Evolutionary conservation across 2,797 vertebrate species (phyloP), one percentile per base, ranked within the genome.

Genomic region (Diplodus puntazzo): DNA sequence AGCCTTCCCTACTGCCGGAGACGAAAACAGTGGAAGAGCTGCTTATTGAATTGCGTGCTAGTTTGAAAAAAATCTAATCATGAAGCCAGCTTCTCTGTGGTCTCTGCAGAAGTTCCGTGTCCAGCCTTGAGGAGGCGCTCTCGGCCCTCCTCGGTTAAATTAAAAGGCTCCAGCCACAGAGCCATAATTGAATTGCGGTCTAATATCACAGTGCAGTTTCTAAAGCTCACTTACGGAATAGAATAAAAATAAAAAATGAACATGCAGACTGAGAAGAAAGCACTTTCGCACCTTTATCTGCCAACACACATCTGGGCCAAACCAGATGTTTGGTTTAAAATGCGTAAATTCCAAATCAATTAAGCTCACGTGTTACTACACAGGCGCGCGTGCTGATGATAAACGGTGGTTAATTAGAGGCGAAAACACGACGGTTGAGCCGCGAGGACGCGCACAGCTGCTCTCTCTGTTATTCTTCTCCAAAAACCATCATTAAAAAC

Each of bases 61-160:
- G 39, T 55, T 75, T 39, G 34, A 39, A 34, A 34, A 27, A 5
- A 66, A 69, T 39, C 53, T 12, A 23, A 59, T 17, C n/a, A 25
- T 45, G 50, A 73, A 18, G 30, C 7, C 39, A 34, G 7, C 5
- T 23, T 55, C 43, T 46, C 60, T 2, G 34, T 18, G 30, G 17
- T 7, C 50, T 59, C 46, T 9, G 64, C 71, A 52, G 43, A 25
- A 55, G 58, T 92, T 71, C 85, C 69, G 0, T 18, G 39, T 69
- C 43, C 82, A 55, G 80, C 46, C 91, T 59, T 2, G 5, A 25
- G 91, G 86, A 30, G 92, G 91, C 91, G 90, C 92, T 87, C 80
- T 21, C 79, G 30, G 16, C 50, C 54, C 59, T 57, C 27, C 25
- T 53, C 4, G 1, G 58, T 20, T 49, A 66, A 68, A 83, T 76